Conservation (phyloP, 2,888 invertebrate species). For the Machimus rusticus region DNA sequence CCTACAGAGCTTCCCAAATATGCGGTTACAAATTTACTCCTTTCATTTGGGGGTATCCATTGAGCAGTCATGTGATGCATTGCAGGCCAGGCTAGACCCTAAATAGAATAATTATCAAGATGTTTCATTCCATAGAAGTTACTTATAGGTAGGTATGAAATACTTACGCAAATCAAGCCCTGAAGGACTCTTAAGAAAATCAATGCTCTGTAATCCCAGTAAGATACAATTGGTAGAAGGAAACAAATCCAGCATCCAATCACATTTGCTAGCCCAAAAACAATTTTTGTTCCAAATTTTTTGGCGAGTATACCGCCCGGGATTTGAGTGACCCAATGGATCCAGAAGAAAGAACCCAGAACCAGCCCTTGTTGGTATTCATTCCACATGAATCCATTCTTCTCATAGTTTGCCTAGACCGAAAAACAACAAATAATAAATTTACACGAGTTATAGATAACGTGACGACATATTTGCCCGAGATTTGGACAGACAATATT, state of each 20-base stretch:
- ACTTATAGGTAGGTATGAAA: not conserved
- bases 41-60: slow-evolving; percentile 84
- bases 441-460: not conserved
- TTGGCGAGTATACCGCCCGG: slow-evolving; percentile 76
- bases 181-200: slow-evolving; percentile 71
- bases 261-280: slow-evolving; percentile 74
- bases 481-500: not conserved
- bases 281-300: slow-evolving; percentile 74
- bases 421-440: slow-evolving; percentile 9
- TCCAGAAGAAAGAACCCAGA: slow-evolving; percentile 76
- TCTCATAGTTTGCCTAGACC: slow-evolving; percentile 50
- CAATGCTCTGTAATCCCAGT: slow-evolving; percentile 66
- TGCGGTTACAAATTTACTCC: slow-evolving; percentile 74
- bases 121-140: not conserved
- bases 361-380: slow-evolving; percentile 71
- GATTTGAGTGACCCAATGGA: slow-evolving; percentile 75
- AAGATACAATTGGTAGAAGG: slow-evolving; percentile 71
- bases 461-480: not conserved
- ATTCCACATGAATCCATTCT: slow-evolving; percentile 68
- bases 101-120: not conserved
- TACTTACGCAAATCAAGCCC: slow-evolving; percentile 72
- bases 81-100: slow-evolving; percentile 77
- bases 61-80: slow-evolving; percentile 81
- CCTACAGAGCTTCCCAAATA: slow-evolving; percentile 73
- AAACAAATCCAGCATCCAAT: slow-evolving; percentile 71